Conservation (phyloP, 2,113 vertebrate genomes). For the Tragelaphus imberbis region DNA sequence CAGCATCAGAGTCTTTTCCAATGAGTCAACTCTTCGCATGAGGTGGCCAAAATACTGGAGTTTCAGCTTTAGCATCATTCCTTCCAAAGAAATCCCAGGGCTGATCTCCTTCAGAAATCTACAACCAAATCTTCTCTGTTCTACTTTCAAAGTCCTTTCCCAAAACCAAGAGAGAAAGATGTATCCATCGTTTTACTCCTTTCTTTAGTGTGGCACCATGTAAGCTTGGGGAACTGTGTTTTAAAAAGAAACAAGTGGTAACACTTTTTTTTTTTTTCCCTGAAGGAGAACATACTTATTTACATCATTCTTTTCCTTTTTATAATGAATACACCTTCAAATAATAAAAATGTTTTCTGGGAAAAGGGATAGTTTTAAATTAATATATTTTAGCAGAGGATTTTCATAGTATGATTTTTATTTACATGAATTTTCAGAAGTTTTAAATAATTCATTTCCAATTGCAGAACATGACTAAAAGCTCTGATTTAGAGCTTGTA, state of each 20-base stretch:
- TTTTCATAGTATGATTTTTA: conserved; percentile 66
- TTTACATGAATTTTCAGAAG: conserved; percentile 68
- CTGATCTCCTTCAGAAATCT: too few relatives aligned
- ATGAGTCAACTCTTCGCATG: too few relatives aligned
- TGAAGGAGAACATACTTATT: conserved; percentile 50
- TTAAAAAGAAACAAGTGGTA: neutral
- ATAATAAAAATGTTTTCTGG: conserved; percentile 59
- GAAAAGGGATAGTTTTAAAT: conserved; percentile 60
- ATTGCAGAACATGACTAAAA: conserved; percentile 36
- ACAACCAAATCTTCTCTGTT: neutral
- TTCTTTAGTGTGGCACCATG: neutral
- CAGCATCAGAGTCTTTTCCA: too few relatives aligned
- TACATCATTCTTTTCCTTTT: conserved; percentile 23
- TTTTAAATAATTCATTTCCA: conserved; percentile 63
- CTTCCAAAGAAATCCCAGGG: too few relatives aligned
- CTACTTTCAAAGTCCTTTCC: neutral
- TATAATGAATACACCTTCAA: conserved; percentile 49
- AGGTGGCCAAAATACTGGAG: too few relatives aligned
- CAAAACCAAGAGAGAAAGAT: neutral
- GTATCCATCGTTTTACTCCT: neutral
- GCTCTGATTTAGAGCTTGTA: neutral
- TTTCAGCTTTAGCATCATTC: too few relatives aligned
- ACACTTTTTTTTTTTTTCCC: neutral
- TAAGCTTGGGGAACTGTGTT: neutral
- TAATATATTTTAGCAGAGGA: conserved; percentile 73